Evolutionary conservation across 2,888 invertebrate species (phyloP).

Genomic region (Eurytoma californica): DNA sequence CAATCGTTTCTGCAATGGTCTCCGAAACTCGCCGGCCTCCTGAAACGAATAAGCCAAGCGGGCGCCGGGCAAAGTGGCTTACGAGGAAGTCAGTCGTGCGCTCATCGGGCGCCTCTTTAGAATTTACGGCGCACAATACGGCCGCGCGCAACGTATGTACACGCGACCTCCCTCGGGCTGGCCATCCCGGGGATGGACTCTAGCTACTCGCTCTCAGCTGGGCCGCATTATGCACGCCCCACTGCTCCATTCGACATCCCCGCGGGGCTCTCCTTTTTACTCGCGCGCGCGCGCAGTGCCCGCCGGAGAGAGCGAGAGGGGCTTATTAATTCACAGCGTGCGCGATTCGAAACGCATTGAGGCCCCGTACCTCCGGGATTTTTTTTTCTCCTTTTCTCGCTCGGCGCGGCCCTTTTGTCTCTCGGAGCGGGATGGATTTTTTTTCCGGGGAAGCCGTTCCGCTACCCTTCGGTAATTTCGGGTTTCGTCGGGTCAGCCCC

Average conservation of each 20-base stretch:
- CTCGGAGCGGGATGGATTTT: neutral
- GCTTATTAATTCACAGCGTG: constrained; percentile 73
- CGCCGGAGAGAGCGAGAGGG: constrained; percentile 49
- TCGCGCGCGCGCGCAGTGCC: neutral
- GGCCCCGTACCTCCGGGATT: neutral
- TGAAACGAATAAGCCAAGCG: neutral
- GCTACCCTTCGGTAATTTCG: constrained; percentile 40
- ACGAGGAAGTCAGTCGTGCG: constrained; percentile 60
- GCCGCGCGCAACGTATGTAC: constrained; percentile 39
- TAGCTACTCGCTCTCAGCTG: constrained; percentile 66
- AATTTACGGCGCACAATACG: constrained; percentile 52
- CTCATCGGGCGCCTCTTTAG: constrained; percentile 55
- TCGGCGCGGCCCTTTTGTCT: neutral
- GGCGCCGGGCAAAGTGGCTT: constrained; percentile 58
- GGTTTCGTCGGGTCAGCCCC: neutral
- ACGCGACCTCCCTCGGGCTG: constrained; percentile 59
- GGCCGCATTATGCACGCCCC: constrained; percentile 69
- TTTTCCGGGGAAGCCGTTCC: constrained; percentile 9
- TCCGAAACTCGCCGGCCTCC: too few relatives aligned
- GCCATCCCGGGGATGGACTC: constrained; percentile 29
- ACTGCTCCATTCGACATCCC: constrained; percentile 67
- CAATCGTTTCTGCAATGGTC: too few relatives aligned
- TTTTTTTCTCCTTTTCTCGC: constrained; percentile 6
- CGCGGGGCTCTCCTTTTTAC: constrained; percentile 56
- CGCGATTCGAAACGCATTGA: constrained; percentile 47